Evolutionary conservation across 2,113 vertebrate genomes (phyloP).

Genomic region (Mesocricetus auratus): DNA sequence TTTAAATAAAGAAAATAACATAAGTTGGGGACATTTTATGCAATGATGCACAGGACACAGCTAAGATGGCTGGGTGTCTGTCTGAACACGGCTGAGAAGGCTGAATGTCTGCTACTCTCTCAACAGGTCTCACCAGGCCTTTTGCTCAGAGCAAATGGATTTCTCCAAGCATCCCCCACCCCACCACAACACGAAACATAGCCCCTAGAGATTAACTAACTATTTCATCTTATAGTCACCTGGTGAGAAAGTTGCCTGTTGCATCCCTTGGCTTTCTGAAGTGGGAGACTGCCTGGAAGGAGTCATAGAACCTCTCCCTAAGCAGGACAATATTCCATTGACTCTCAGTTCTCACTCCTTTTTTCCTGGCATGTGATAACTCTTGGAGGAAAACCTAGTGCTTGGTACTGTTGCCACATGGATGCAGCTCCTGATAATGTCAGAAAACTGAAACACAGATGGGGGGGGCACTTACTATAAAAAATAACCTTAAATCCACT

Average conservation of each 20-base stretch:
- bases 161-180: not conserved
- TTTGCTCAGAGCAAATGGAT: rapidly evolving
- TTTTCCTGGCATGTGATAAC: not conserved
- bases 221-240: not conserved
- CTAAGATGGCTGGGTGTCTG: not conserved
- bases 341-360: not conserved
- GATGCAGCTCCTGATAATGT: too few species aligned
- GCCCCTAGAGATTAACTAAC: not conserved
- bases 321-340: rapidly evolving
- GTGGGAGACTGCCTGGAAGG: not conserved
- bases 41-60: not conserved
- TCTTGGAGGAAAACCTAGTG: not conserved
- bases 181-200: not conserved
- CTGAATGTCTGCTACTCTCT: not conserved
- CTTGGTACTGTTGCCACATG: rapidly evolving
- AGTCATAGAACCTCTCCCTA: not conserved
- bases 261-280: not conserved
- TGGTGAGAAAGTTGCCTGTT: not conserved
- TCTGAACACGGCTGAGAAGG: not conserved
- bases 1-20: not conserved
- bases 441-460: not conserved
- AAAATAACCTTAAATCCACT: not conserved
- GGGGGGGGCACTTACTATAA: not conserved
- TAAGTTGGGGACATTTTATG: not conserved
- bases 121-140: not conserved